Percentiles rank a stretch among this genome's conserved stretches.
Evolutionary conservation across 2,113 vertebrate species (phyloP).

Genomic region (Amphilophus citrinellus): DNA sequence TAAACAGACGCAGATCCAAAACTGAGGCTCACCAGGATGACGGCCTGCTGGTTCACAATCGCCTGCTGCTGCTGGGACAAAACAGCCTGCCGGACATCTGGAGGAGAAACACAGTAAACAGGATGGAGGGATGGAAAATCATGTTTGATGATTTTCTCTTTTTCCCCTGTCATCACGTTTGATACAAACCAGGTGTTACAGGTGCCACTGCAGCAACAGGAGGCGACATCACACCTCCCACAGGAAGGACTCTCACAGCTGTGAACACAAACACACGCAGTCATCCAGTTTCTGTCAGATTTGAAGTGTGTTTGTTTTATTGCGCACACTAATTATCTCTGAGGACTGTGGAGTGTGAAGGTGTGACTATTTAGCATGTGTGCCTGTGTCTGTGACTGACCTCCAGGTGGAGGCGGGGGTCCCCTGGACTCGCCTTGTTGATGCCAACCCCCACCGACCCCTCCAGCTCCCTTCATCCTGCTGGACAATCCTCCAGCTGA

Average conservation of each 20-base stretch:
- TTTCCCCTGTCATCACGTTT: constrained; percentile 21
- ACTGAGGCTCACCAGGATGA: constrained; percentile 82
- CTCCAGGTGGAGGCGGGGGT: constrained; percentile 79
- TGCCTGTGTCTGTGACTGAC: constrained; percentile 49
- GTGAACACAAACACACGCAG: constrained; percentile 46
- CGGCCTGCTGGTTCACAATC: constrained; percentile 83
- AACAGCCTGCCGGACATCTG: constrained; percentile 80
- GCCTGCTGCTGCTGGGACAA: constrained; percentile 80
- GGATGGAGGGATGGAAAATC: constrained; percentile 8
- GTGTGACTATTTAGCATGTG: neutral
- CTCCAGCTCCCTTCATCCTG: constrained; percentile 74
- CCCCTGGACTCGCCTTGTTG: constrained; percentile 35
- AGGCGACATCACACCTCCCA: constrained; percentile 74
- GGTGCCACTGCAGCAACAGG: constrained; percentile 69
- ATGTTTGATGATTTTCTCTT: neutral
- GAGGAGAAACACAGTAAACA: constrained; percentile 42
- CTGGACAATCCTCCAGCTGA: constrained; percentile 61
- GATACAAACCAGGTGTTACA: constrained; percentile 70
- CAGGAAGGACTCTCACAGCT: constrained; percentile 82
- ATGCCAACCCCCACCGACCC: constrained; percentile 67
- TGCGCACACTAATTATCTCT: neutral
- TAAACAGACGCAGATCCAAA: constrained; percentile 2
- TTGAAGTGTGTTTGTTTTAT: constrained; percentile 8
- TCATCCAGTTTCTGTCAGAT: constrained; percentile 11
- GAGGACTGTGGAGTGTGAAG: neutral